These are phyloP conservation scores for Drosophila gunungcola DNA, from an alignment of 1,140 invertebrate species.

Conservation along the genomic window DNA sequence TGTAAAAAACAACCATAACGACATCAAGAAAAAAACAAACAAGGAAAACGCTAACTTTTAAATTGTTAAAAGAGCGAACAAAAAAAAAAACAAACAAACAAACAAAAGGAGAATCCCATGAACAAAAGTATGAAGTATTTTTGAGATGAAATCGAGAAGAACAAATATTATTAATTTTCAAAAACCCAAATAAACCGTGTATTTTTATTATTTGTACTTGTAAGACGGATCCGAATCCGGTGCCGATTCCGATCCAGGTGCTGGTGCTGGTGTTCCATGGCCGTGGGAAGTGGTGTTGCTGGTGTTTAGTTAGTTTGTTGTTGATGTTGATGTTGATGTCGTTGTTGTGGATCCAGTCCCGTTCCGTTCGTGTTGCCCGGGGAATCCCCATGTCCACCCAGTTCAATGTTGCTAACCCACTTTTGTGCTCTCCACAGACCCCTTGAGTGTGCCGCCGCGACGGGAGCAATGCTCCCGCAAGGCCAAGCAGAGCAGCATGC, in stretches of 20 bases:
- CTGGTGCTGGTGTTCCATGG: slow-evolving; percentile 26
- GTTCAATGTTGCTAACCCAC: slow-evolving; percentile 68
- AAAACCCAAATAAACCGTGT: slow-evolving; percentile 76
- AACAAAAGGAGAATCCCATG: slow-evolving; percentile 47
- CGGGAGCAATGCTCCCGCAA: slow-evolving; percentile 88
- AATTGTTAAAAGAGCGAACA: slow-evolving; percentile 73
- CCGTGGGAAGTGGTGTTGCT: slow-evolving; percentile 27
- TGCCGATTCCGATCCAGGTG: slow-evolving; percentile 23
- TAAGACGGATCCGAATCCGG: slow-evolving; percentile 22
- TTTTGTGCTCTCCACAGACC: slow-evolving; percentile 84
- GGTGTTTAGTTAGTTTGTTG: slow-evolving; percentile 23
- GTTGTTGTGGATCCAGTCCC: slow-evolving; percentile 19
- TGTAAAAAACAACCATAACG: slow-evolving; percentile 67
- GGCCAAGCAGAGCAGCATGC: slow-evolving; percentile 86
- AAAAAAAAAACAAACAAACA: slow-evolving; percentile 36
- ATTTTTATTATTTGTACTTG: slow-evolving; percentile 79
- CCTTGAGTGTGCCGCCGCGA: slow-evolving; percentile 86
- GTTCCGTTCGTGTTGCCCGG: slow-evolving; percentile 13
- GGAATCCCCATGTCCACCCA: slow-evolving; percentile 24
- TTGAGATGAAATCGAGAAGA: slow-evolving; percentile 80
- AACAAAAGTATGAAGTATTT: slow-evolving; percentile 77
- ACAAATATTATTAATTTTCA: slow-evolving; percentile 84
- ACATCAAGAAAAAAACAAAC: slow-evolving; percentile 40
- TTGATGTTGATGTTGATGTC: slow-evolving; percentile 54
- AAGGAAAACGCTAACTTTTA: slow-evolving; percentile 67